These are phyloP conservation scores for Perognathus longimembris DNA, from an alignment of 2,113 vertebrate species.

Conservation along the genomic window DNA sequence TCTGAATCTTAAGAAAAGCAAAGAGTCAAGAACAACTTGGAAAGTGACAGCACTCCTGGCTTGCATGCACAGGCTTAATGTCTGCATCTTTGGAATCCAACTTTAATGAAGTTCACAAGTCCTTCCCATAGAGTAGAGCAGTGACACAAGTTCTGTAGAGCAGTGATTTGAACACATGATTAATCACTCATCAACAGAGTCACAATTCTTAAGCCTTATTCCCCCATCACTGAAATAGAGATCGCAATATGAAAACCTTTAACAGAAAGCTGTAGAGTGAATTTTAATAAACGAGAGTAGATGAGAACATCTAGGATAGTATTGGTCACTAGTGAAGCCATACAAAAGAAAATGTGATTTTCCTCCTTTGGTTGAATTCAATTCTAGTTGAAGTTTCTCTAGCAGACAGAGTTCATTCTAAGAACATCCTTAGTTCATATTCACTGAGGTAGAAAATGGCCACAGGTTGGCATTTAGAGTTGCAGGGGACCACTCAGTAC, in stretches of 20 bases:
- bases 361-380: background rate
- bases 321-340: background rate
- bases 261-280: background rate
- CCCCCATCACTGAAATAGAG: background rate
- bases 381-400: background rate
- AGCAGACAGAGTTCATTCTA: background rate
- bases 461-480: constrained; percentile 78
- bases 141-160: too few relatives aligned
- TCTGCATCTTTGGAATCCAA: background rate
- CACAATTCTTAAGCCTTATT: background rate
- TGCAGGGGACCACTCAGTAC: constrained; percentile 67
- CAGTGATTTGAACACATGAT: background rate
- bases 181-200: background rate
- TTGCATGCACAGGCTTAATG: rapidly evolving
- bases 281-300: background rate
- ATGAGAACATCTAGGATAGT: background rate
- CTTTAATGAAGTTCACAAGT: background rate
- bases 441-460: constrained; percentile 74
- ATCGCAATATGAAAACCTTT: background rate
- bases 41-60: background rate
- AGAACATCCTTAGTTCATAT: background rate
- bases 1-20: background rate
- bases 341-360: background rate
- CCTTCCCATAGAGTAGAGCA: background rate
- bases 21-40: background rate